A percentile compares a stretch with the other conserved stretches of the same genome.
phyloP scores from a whole-genome alignment of 2,888 invertebrate species.

The Fragum whitleyi region DNA sequence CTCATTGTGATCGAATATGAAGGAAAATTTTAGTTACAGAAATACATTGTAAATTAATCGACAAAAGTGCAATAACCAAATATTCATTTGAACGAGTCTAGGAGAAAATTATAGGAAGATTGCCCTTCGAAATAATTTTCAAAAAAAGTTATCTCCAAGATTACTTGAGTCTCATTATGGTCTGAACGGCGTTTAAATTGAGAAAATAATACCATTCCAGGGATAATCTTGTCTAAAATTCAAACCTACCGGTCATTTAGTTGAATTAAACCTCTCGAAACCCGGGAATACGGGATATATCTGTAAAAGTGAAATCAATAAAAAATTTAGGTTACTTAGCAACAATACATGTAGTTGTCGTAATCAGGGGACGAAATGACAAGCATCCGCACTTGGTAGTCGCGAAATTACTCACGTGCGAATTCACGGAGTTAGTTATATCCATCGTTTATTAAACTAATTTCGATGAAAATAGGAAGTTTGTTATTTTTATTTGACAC shows the following conservation, averaged over 20 bases:
- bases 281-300: neutral
- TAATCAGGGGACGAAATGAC: slow-evolving; percentile 31
- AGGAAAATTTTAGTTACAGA: no score
- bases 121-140: slow-evolving; percentile 25
- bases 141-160: slow-evolving; percentile 37
- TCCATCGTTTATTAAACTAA: slow-evolving; percentile 5
- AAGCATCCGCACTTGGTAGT: neutral
- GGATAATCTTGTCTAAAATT: slow-evolving; percentile 52
- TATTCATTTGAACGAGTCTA: no score
- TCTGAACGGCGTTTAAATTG: slow-evolving; percentile 49
- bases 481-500: neutral
- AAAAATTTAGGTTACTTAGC: slow-evolving; percentile 38
- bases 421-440: neutral
- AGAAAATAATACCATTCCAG: slow-evolving; percentile 57
- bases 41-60: no score
- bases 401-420: neutral
- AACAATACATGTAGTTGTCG: slow-evolving; percentile 27
- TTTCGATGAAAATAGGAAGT: neutral
- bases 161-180: slow-evolving; percentile 42
- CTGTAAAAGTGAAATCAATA: slow-evolving; percentile 29
- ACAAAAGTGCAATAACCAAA: no score
- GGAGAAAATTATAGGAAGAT: no score
- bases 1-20: no score
- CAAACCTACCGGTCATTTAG: slow-evolving; percentile 58
- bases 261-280: slow-evolving; percentile 50